phyloP scores from a whole-genome alignment of 2,888 invertebrate genomes.

The Rhorus exstirpatorius region DNA sequence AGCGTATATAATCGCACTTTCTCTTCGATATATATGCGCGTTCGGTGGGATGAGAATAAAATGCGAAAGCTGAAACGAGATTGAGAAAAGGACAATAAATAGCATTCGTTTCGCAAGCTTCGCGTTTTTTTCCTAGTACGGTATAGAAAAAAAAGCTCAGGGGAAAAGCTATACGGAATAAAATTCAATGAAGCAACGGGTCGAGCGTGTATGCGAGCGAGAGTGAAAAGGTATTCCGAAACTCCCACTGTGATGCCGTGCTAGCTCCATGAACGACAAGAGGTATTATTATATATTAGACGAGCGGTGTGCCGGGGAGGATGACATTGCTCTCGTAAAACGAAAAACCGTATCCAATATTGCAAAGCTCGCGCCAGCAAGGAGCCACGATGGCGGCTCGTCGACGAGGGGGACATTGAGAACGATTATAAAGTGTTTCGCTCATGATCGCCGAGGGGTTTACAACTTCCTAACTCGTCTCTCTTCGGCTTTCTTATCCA shows the following conservation, averaged over 20 bases:
- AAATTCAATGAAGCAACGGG: slow-evolving; percentile 56
- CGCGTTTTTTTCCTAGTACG: slow-evolving; percentile 1
- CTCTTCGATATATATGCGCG: not conserved
- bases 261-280: slow-evolving; percentile 11
- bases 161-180: slow-evolving; percentile 43
- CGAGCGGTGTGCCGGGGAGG: not conserved
- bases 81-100: not conserved
- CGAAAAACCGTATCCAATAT: slow-evolving; percentile 61
- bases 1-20: slow-evolving; percentile 21
- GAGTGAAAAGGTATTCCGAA: slow-evolving; percentile 24
- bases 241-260: slow-evolving; percentile 19
- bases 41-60: not conserved
- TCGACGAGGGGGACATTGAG: slow-evolving; percentile 22
- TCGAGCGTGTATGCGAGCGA: slow-evolving; percentile 18
- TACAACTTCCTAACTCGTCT: not conserved
- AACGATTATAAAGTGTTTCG: slow-evolving; percentile 61
- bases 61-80: slow-evolving; percentile 18
- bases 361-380: slow-evolving; percentile 33
- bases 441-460: slow-evolving; percentile 8
- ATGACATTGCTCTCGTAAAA: slow-evolving; percentile 45
- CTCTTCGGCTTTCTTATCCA: too few relatives aligned
- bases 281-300: slow-evolving; percentile 33
- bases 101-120: not conserved
- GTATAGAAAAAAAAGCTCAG: not conserved
- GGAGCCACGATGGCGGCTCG: slow-evolving; percentile 24